These are phyloP conservation scores for Anisognathus igniventris DNA, from an alignment of 2,797 vertebrate species.

Conservation along the genomic window DNA sequence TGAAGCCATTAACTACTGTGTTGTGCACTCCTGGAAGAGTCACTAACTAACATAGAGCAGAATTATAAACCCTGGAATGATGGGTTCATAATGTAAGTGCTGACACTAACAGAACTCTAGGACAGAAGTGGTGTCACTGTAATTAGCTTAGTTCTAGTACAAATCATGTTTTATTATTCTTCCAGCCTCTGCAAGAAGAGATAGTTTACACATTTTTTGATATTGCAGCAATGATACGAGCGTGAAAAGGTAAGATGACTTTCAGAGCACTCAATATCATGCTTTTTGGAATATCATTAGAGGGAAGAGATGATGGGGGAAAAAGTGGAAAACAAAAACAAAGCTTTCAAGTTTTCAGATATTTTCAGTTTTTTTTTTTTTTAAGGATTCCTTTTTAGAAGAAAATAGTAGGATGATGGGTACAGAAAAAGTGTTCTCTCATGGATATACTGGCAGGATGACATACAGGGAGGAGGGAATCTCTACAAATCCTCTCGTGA, in stretches of 20 bases:
- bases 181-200: neutral
- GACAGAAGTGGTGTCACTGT: neutral
- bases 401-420: neutral
- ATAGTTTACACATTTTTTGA: constrained; percentile 15
- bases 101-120: neutral
- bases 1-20: neutral
- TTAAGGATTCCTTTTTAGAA: neutral
- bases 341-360: neutral
- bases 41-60: neutral
- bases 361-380: neutral
- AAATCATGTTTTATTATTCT: neutral
- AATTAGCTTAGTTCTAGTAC: constrained; percentile 11
- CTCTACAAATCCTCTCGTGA: neutral
- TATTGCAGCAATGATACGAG: neutral
- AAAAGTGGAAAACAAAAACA: neutral
- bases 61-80: neutral
- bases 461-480: neutral
- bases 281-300: neutral
- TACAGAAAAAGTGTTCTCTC: neutral
- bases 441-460: neutral
- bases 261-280: neutral
- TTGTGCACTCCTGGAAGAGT: neutral
- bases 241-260: constrained; percentile 10
- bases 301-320: neutral
- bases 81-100: neutral